Conservation (phyloP, 2,888 invertebrate genomes). For the Anthophora plumipes region DNA sequence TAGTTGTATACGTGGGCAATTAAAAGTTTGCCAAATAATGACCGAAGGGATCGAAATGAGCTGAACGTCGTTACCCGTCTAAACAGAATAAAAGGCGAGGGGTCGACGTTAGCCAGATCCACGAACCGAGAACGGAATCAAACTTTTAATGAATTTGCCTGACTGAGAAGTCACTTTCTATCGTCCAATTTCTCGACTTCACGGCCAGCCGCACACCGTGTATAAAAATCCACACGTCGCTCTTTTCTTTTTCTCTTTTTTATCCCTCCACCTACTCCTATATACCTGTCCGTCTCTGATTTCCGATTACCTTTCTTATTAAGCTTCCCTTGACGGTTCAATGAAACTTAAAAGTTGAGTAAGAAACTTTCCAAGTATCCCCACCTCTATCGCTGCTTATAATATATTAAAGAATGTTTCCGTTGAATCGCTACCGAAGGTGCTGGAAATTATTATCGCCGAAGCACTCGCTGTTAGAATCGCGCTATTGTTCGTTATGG, state of each 20-base stretch:
- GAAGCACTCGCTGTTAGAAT: not conserved
- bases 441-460: conserved; percentile 18
- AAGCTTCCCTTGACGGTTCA: conserved; percentile 26
- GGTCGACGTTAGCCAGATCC: conserved; percentile 39
- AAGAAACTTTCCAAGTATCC: conserved; percentile 32
- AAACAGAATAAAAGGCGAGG: conserved; percentile 53
- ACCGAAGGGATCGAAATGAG: conserved; percentile 47
- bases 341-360: conserved; percentile 35
- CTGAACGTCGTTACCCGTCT: conserved; percentile 50
- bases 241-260: not conserved
- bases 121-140: conserved; percentile 40
- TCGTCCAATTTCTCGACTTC: conserved; percentile 44
- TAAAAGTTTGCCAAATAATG: conserved; percentile 70
- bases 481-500: not conserved
- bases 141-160: conserved; percentile 74
- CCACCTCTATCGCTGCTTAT: not conserved
- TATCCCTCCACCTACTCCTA: not conserved
- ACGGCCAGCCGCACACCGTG: conserved; percentile 28
- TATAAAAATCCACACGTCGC: conserved; percentile 42
- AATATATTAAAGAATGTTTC: conserved; percentile 30
- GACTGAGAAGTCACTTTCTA: conserved; percentile 40
- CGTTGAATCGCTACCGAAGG: not conserved
- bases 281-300: not conserved
- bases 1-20: conserved; percentile 59
- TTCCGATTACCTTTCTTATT: conserved; percentile 42